These are phyloP conservation scores for Fulica atra DNA, from an alignment of 2,113 vertebrate species.

Conservation along the genomic window DNA sequence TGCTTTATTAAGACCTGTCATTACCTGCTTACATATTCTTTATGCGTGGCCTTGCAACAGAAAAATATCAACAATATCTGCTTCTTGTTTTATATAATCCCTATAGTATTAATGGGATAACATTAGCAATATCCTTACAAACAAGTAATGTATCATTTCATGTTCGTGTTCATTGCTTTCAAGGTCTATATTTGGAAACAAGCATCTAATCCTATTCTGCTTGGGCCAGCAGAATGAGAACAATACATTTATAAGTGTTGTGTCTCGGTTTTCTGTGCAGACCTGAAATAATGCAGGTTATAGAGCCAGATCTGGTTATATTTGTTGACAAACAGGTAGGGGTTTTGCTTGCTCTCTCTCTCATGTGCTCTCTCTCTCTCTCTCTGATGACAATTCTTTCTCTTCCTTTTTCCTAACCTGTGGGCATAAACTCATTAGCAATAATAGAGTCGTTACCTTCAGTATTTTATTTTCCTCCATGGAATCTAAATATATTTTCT, in stretches of 20 bases:
- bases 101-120: not conserved
- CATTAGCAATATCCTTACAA: not conserved
- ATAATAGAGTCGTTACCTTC: not conserved
- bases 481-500: slow-evolving; percentile 4
- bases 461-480: not conserved
- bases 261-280: not conserved
- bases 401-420: not conserved
- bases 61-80: not conserved
- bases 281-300: not conserved
- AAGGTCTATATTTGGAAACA: not conserved
- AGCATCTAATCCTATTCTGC: not conserved
- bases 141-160: not conserved
- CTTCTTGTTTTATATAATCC: not conserved
- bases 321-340: not conserved
- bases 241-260: not conserved
- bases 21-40: not conserved
- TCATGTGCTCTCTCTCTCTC: not conserved
- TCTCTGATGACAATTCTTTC: not conserved
- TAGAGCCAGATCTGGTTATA: not conserved
- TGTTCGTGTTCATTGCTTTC: not conserved
- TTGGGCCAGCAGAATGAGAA: not conserved
- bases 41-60: not conserved
- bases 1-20: not conserved
- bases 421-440: not conserved
- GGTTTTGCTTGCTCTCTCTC: not conserved